phyloP scores from a whole-genome alignment of 64 coral and sea anemone species.

The Stylophora pistillata region DNA sequence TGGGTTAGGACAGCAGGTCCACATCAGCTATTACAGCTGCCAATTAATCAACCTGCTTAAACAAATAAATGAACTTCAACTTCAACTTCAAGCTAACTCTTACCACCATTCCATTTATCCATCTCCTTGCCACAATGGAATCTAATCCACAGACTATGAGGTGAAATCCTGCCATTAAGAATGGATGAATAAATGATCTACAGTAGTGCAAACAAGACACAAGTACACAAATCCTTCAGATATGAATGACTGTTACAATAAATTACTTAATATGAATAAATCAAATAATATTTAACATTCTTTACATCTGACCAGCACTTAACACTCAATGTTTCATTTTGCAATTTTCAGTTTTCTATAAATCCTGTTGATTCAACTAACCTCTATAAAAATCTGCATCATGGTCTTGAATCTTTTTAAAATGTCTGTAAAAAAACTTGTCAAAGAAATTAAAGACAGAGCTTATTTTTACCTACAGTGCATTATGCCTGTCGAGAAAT shows the following conservation, averaged over 20 bases:
- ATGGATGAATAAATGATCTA: background rate
- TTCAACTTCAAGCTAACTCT: background rate
- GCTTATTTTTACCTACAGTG: no score
- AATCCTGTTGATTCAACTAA: background rate
- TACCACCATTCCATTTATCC: constrained; percentile 98
- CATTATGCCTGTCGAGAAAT: no score
- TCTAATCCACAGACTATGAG: constrained; percentile 97
- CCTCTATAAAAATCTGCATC: constrained; percentile 97
- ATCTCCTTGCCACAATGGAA: constrained; percentile 91
- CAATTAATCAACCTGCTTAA: no score
- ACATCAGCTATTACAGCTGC: no score
- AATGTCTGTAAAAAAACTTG: constrained; percentile 68
- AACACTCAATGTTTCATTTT: background rate
- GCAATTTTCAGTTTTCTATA: no score
- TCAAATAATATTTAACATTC: no score
- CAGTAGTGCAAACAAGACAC: background rate
- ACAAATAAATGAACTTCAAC: no score
- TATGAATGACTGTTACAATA: no score
- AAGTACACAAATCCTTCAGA: background rate
- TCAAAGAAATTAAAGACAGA: no score
- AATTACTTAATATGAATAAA: no score
- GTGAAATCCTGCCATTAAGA: constrained; percentile 76
- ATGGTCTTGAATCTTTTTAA: constrained; percentile 93
- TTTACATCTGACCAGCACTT: no score
- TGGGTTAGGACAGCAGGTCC: no score